phyloP scores from a whole-genome alignment of 2,113 vertebrate species.

The Zosterops lateralis region DNA sequence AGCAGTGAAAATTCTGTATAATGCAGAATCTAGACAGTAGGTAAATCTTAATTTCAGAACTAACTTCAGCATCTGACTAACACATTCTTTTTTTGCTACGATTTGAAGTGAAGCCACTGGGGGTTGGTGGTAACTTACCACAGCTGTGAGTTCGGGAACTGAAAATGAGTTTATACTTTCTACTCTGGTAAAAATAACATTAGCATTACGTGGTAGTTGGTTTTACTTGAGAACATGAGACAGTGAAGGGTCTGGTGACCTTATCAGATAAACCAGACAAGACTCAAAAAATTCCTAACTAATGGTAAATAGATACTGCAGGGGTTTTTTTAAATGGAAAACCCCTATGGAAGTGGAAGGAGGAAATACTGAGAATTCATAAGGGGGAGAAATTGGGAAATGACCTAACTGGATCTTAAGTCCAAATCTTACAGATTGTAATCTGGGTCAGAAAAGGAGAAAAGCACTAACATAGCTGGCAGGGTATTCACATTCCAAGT shows the following conservation, averaged over 20 bases:
- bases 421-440: conserved; percentile 33
- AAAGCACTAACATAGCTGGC: conserved; percentile 1
- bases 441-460: not conserved
- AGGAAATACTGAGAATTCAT: not conserved
- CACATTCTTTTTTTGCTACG: not conserved
- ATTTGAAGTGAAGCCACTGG: not conserved
- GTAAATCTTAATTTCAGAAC: not conserved
- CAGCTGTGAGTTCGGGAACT: not conserved
- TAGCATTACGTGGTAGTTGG: not conserved
- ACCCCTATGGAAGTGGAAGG: not conserved
- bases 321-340: not conserved
- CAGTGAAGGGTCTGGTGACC: not conserved
- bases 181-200: not conserved
- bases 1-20: not conserved
- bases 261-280: not conserved
- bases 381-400: conserved; percentile 14
- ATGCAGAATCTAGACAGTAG: not conserved
- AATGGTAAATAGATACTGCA: not conserved
- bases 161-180: not conserved
- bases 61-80: not conserved
- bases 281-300: not conserved
- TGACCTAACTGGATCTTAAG: conserved; percentile 30
- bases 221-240: not conserved
- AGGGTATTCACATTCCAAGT: not conserved
- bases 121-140: not conserved